Evolutionary conservation across 1,140 invertebrate genomes (phyloP).

Genomic region (silkworm (Bombyx mori)): DNA sequence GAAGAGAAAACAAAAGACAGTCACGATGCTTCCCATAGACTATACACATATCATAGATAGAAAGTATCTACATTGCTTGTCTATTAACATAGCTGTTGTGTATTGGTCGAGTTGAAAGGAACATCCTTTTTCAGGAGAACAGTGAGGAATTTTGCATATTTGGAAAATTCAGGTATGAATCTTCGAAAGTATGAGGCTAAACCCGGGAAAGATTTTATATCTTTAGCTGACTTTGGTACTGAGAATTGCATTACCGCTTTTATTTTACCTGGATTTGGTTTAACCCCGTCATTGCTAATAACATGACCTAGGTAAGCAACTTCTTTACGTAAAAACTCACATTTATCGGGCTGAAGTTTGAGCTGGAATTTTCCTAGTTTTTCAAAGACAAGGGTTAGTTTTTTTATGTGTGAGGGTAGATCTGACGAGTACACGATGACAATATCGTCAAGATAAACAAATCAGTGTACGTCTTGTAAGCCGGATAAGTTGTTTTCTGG

Average conservation of each 20-base stretch:
- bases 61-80: too few relatives aligned
- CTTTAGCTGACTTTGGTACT: too few relatives aligned
- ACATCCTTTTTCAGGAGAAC: too few relatives aligned
- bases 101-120: too few relatives aligned
- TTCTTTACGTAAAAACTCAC: constrained; percentile 11
- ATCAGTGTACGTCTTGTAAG: constrained; percentile 19
- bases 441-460: constrained; percentile 38
- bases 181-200: background rate
- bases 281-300: constrained; percentile 25
- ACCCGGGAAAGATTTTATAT: too few relatives aligned
- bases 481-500: constrained; percentile 9
- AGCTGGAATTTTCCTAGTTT: constrained; percentile 6
- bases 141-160: too few relatives aligned
- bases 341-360: constrained; percentile 24
- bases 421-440: constrained; percentile 19
- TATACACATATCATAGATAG: too few relatives aligned
- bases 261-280: background rate
- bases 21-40: too few relatives aligned
- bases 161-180: too few relatives aligned
- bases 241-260: too few relatives aligned
- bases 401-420: constrained; percentile 5
- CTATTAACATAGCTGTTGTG: too few relatives aligned
- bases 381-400: constrained; percentile 1
- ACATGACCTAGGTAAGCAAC: constrained; percentile 40
- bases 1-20: too few relatives aligned